Evolutionary conservation across 2,113 vertebrate genomes (phyloP).

Genomic region (Catharus bicknelli): DNA sequence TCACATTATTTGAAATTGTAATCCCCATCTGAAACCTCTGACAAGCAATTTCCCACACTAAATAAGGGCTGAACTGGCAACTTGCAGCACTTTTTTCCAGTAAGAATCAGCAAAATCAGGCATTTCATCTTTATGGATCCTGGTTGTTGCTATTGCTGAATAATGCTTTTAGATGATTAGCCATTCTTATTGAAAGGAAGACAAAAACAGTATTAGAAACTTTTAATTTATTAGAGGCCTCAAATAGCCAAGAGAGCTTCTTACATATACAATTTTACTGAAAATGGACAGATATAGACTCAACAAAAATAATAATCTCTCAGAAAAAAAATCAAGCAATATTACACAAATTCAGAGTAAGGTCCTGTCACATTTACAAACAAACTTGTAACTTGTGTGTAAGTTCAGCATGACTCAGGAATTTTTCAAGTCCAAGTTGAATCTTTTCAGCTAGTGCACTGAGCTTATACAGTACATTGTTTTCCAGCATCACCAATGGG

Average conservation of each 20-base stretch:
- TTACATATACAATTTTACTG: not conserved
- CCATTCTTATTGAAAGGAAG: not conserved
- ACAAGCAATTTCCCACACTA: not conserved
- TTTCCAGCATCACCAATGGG: not conserved
- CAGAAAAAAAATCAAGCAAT: not conserved
- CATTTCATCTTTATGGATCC: not conserved
- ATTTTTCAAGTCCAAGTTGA: not conserved
- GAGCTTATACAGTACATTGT: not conserved
- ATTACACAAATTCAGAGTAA: not conserved
- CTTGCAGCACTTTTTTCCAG: not conserved
- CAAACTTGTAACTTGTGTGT: not conserved
- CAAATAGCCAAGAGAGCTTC: not conserved
- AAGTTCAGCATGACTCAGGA: not conserved
- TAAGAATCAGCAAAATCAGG: not conserved
- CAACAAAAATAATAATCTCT: not conserved
- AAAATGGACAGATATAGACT: not conserved
- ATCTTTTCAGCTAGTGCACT: not conserved
- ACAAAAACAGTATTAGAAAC: not conserved
- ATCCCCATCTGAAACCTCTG: not conserved
- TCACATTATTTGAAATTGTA: not conserved
- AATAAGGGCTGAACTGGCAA: not conserved
- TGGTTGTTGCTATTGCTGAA: not conserved
- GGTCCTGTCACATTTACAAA: not conserved
- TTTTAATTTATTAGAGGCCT: conserved; percentile 4
- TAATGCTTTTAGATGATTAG: not conserved